These are phyloP conservation scores for Hippocampus zosterae DNA, from an alignment of 2,113 vertebrate species.

Conservation along the genomic window DNA sequence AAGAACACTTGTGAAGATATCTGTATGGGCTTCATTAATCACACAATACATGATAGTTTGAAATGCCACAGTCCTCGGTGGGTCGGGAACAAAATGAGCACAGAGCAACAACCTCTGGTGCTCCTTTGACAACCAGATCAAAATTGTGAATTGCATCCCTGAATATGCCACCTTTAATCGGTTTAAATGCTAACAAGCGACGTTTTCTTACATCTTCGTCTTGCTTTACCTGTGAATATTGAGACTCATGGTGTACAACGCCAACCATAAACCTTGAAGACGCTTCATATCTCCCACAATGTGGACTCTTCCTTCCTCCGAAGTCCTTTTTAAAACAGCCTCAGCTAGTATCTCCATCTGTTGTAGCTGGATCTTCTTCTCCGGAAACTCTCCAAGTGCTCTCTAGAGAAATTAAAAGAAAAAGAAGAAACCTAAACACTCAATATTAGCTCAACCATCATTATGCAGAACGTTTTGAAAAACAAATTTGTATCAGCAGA, in stretches of 20 bases:
- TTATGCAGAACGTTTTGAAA: not conserved
- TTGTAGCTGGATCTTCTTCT: constrained; percentile 82
- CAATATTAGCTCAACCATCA: not conserved
- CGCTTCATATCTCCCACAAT: constrained; percentile 75
- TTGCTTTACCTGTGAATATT: constrained; percentile 64
- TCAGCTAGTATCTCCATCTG: constrained; percentile 73
- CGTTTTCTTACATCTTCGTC: not conserved
- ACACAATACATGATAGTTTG: too few relatives aligned
- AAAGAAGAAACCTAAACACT: not conserved
- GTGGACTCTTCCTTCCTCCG: constrained; percentile 75
- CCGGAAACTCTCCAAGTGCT: constrained; percentile 78
- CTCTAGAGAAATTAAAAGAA: constrained; percentile 64
- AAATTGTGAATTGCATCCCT: too few relatives aligned
- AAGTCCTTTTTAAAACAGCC: constrained; percentile 75
- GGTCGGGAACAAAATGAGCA: too few relatives aligned
- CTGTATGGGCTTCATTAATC: too few relatives aligned
- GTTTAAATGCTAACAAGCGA: too few relatives aligned
- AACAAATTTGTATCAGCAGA: not conserved
- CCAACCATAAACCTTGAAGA: constrained; percentile 69
- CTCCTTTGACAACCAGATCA: too few relatives aligned
- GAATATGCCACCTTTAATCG: not conserved
- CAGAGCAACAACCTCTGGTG: too few relatives aligned
- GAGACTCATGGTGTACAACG: constrained; percentile 65
- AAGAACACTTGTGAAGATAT: too few relatives aligned
- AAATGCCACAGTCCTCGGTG: too few relatives aligned